Evolutionary conservation across 2,797 vertebrate genomes (phyloP).

Genomic region (Pipistrellus kuhlii): DNA sequence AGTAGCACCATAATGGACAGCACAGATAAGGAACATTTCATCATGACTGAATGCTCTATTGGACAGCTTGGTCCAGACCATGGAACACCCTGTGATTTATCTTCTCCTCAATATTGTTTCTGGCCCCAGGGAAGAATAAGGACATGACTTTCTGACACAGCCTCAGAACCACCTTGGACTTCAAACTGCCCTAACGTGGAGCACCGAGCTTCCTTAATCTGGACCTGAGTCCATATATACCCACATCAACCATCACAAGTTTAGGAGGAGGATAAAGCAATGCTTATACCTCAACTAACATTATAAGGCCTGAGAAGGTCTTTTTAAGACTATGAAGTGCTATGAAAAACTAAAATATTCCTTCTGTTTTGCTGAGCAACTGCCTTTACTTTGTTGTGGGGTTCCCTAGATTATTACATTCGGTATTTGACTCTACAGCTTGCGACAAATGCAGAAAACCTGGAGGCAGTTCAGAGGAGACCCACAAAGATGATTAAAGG

Average conservation of each 20-base stretch:
- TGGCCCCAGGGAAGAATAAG: slow-evolving; percentile 6
- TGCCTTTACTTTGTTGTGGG: slow-evolving; percentile 50
- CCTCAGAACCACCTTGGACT: slow-evolving; percentile 23
- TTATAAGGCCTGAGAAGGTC: background rate
- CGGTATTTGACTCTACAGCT: background rate
- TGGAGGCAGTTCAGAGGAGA: slow-evolving; percentile 62
- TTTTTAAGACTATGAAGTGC: slow-evolving; percentile 42
- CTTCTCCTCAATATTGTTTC: background rate
- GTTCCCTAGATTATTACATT: background rate
- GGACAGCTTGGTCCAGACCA: background rate
- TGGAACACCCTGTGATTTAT: background rate
- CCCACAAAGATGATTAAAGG: slow-evolving; percentile 64
- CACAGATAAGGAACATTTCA: background rate
- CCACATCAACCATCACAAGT: slow-evolving; percentile 2
- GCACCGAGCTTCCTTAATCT: background rate
- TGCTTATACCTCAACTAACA: slow-evolving; percentile 7
- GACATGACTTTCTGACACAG: background rate
- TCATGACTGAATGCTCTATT: background rate
- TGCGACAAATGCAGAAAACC: slow-evolving; percentile 47
- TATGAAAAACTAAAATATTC: slow-evolving; percentile 49
- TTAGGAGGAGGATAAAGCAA: background rate
- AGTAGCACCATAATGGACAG: background rate
- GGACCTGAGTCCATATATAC: background rate
- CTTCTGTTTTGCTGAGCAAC: slow-evolving; percentile 17
- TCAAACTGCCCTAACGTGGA: slow-evolving; percentile 45